These are phyloP conservation scores for Pocillopora verrucosa DNA, from an alignment of 64 coral and sea anemone species.

Conservation along the genomic window DNA sequence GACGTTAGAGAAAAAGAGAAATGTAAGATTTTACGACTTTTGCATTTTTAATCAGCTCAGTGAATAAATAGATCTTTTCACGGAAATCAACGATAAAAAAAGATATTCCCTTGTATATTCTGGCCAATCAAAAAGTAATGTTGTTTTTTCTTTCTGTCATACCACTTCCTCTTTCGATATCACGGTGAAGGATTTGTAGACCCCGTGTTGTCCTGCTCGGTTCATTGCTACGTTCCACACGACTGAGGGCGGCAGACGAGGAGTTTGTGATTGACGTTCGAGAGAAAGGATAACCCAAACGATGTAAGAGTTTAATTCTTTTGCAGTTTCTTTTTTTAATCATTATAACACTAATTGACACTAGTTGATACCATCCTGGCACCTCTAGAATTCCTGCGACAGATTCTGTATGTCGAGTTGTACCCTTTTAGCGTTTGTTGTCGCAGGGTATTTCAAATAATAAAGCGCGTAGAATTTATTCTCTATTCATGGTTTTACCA, in stretches of 20 bases:
- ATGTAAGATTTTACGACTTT: background rate
- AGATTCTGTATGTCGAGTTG: background rate
- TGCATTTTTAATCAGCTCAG: no score
- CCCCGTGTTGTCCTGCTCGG: no score
- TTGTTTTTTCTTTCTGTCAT: no score
- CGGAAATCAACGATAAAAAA: no score
- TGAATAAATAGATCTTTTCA: no score
- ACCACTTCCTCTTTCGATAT: no score
- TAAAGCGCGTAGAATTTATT: background rate
- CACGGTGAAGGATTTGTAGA: no score
- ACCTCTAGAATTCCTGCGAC: background rate
- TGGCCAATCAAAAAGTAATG: no score
- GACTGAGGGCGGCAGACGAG: background rate
- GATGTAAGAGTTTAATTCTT: background rate
- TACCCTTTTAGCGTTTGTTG: background rate
- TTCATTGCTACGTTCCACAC: background rate
- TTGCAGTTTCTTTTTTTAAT: background rate
- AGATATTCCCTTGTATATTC: no score
- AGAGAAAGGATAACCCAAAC: background rate
- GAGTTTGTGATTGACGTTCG: background rate
- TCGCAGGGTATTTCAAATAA: background rate
- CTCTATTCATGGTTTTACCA: no score
- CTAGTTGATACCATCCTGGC: background rate
- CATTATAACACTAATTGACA: background rate
- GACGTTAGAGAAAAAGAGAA: background rate